These are phyloP conservation scores for Lycaon pictus DNA, from an alignment of 2,113 vertebrate genomes.

Conservation along the genomic window DNA sequence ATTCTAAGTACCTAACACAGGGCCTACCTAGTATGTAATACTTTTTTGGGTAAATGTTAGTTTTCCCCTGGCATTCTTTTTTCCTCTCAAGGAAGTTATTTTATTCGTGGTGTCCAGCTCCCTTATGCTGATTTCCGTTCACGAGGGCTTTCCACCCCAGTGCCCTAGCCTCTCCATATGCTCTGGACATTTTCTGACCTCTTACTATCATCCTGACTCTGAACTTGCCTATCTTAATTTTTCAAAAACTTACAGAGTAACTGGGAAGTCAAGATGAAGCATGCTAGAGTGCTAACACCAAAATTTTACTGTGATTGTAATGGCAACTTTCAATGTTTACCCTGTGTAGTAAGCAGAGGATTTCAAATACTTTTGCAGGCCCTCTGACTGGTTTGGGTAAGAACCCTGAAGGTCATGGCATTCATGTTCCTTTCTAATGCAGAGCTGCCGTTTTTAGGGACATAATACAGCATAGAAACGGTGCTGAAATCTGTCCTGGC, in stretches of 20 bases:
- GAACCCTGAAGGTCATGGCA: not conserved
- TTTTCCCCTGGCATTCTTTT: not conserved
- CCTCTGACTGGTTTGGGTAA: not conserved
- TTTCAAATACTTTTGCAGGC: slow-evolving; percentile 1
- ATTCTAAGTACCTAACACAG: not conserved
- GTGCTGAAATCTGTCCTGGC: not conserved
- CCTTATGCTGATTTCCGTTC: not conserved
- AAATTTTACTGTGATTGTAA: not conserved
- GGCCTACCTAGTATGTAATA: not conserved
- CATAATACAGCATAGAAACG: not conserved
- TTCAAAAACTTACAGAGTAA: not conserved
- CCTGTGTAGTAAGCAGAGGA: not conserved
- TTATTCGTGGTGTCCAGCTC: not conserved
- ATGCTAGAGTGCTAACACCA: not conserved
- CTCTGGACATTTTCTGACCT: not conserved
- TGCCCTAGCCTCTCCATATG: not conserved
- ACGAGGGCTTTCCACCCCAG: not conserved
- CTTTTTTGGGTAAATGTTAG: not conserved
- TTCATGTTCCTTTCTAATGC: not conserved
- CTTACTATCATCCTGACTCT: not conserved
- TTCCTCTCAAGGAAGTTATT: not conserved
- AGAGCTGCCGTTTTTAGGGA: not conserved
- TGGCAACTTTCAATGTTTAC: not conserved
- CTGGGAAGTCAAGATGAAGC: not conserved
- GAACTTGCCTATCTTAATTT: not conserved